Evolutionary conservation across 2,888 invertebrate species (phyloP).

Genomic region (Chymomyza procnemis): DNA sequence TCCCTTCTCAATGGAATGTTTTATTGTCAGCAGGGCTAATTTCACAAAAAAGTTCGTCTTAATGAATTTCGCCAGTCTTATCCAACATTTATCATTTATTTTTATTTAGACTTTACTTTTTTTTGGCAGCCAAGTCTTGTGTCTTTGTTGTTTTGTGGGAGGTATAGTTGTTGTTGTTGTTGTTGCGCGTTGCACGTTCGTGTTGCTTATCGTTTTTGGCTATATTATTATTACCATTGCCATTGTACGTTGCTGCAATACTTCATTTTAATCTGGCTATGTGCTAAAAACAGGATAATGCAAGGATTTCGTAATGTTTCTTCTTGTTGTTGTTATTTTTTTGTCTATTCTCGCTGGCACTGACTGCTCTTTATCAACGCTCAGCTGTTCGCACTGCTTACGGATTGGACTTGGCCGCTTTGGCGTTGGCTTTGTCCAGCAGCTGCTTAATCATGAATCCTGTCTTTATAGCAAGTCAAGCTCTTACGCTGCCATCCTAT

Average conservation of each 20-base stretch:
- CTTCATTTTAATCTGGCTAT: slow-evolving; percentile 66
- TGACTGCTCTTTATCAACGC: not conserved
- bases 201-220: slow-evolving; percentile 68
- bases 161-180: slow-evolving; percentile 31
- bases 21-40: too few species aligned
- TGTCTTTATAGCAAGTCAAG: slow-evolving; percentile 32
- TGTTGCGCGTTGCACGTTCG: slow-evolving; percentile 50
- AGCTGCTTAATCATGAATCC: slow-evolving; percentile 30
- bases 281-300: slow-evolving; percentile 63
- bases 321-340: too few species aligned
- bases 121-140: slow-evolving; percentile 3
- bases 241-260: slow-evolving; percentile 63
- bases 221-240: slow-evolving; percentile 65
- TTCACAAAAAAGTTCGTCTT: not conserved
- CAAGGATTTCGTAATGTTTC: slow-evolving; percentile 69
- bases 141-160: slow-evolving; percentile 29
- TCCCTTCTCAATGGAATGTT: too few species aligned
- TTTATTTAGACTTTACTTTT: slow-evolving; percentile 11
- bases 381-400: not conserved
- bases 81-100: not conserved
- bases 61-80: not conserved
- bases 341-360: too few species aligned
- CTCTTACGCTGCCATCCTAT: not conserved
- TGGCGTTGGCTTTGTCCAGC: not conserved
- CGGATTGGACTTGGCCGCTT: not conserved